Conservation (phyloP, 2,888 invertebrate genomes). For the Euspilapteryx auroguttella region DNA sequence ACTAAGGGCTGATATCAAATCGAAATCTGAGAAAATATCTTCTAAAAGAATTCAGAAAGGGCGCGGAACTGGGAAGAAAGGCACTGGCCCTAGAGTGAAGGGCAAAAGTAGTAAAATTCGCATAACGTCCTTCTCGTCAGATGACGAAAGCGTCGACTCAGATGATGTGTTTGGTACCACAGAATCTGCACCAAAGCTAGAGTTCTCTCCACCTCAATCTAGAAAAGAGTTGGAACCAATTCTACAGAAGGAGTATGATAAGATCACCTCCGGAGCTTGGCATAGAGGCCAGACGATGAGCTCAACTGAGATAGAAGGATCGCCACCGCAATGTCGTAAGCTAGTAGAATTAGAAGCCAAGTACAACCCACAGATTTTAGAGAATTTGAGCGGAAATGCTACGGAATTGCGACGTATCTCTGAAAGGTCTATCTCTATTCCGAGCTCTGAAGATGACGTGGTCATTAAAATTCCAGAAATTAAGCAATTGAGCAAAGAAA, state of each 20-base stretch:
- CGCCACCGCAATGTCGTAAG: conserved; percentile 72
- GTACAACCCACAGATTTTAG: conserved; percentile 65
- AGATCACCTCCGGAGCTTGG: conserved; percentile 68
- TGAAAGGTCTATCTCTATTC: conserved; percentile 74
- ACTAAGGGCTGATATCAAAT: conserved; percentile 53
- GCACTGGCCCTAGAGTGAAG: conserved; percentile 60
- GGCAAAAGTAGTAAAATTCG: conserved; percentile 70
- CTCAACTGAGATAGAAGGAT: conserved; percentile 77
- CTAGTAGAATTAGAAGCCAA: conserved; percentile 66
- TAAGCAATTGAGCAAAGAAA: conserved; percentile 49
- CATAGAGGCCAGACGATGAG: conserved; percentile 74
- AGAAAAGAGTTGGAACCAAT: conserved; percentile 77
- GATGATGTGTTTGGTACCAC: conserved; percentile 78
- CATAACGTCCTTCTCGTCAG: conserved; percentile 76
- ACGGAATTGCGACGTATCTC: conserved; percentile 72
- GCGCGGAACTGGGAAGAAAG: conserved; percentile 61
- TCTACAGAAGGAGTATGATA: conserved; percentile 70
- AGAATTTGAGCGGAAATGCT: conserved; percentile 64
- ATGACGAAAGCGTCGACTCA: conserved; percentile 75
- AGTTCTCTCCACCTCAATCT: conserved; percentile 76
- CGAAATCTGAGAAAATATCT: conserved; percentile 63
- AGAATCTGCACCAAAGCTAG: conserved; percentile 72
- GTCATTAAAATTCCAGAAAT: conserved; percentile 59
- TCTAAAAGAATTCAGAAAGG: conserved; percentile 66
- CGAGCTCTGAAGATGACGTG: conserved; percentile 75